Conservation (phyloP, 2,888 invertebrate species). For the Crossocerus cetratus region DNA sequence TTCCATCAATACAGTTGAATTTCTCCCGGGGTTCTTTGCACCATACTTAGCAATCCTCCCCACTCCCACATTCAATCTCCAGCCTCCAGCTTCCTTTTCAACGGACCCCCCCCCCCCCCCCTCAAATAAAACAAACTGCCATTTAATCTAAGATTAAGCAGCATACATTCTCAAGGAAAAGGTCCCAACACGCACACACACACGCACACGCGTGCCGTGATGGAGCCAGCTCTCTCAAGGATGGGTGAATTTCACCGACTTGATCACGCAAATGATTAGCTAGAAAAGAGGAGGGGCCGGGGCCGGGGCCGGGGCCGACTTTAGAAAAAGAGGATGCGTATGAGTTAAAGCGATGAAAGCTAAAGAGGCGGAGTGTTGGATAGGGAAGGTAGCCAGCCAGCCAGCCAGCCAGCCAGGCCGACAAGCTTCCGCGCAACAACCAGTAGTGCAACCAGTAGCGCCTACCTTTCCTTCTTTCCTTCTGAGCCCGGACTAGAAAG, state of each 20-base stretch:
- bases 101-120: no score
- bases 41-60: no score
- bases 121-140: no score
- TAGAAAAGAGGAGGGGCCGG: no score
- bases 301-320: conserved; percentile 17
- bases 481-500: conserved; percentile 39
- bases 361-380: no score
- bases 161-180: conserved; percentile 18
- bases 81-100: no score
- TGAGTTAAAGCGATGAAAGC: conserved; percentile 54
- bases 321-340: conserved; percentile 33
- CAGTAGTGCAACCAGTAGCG: no score
- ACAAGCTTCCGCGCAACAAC: conserved; percentile 49
- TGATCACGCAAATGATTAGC: conserved; percentile 47
- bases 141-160: background rate
- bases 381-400: no score
- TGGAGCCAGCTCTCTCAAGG: conserved; percentile 17
- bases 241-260: conserved; percentile 45
- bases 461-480: conserved; percentile 22
- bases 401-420: no score
- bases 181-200: conserved; percentile 40
- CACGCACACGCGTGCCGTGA: conserved; percentile 29
- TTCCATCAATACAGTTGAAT: no score
- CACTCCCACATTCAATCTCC: no score
- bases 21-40: no score